Percentiles rank a stretch among this genome's conserved stretches.
Evolutionary conservation across 2,797 vertebrate genomes (phyloP).

Genomic region (Peromyscus attwateri): DNA sequence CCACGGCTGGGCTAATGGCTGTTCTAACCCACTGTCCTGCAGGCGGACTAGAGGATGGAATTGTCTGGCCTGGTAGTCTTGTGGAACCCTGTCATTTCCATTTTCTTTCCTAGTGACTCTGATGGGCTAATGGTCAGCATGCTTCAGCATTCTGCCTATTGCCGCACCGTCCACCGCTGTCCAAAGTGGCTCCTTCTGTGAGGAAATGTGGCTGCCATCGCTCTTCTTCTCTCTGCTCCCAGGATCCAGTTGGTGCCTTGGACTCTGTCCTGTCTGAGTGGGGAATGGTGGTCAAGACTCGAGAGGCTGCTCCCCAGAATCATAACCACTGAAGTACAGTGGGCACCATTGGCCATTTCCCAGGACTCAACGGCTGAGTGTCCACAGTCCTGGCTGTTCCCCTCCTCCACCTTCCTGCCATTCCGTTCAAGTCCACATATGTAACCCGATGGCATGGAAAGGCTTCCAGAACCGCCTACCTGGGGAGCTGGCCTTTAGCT

Average conservation of each 20-base stretch:
- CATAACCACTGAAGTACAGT: accelerated
- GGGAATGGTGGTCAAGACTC: neutral
- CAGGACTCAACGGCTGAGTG: neutral
- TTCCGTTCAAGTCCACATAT: neutral
- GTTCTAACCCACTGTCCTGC: too few species aligned
- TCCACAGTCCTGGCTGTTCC: neutral
- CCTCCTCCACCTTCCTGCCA: neutral
- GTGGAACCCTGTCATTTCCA: neutral
- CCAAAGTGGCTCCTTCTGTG: neutral
- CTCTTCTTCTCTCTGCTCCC: neutral
- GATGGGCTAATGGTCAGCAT: neutral
- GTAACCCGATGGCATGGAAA: neutral
- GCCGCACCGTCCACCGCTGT: neutral
- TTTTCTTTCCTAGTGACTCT: neutral
- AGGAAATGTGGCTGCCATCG: neutral
- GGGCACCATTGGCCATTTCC: too few species aligned
- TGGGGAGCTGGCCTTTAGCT: neutral
- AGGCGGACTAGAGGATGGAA: neutral
- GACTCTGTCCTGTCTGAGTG: neutral
- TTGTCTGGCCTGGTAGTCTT: neutral
- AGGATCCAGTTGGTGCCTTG: neutral
- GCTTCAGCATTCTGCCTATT: neutral
- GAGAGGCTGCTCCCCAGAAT: neutral
- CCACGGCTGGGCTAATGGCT: neutral
- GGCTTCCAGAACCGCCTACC: neutral